Evolutionary conservation across 2,797 vertebrate species (phyloP).

Genomic region (Squalus acanthias): DNA sequence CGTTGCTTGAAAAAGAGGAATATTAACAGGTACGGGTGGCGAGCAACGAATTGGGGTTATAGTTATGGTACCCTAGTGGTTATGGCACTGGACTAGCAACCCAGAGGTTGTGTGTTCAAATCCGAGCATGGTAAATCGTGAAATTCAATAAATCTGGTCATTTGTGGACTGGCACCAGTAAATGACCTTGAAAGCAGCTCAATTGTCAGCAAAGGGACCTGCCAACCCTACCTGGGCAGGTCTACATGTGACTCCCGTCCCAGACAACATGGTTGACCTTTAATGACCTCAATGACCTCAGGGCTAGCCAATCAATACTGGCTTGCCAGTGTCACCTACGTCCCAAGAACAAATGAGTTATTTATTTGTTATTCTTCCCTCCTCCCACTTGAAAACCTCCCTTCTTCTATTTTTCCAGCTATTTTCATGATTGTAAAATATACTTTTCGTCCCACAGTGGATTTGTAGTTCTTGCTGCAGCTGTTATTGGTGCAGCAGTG

Average conservation of each 20-base stretch:
- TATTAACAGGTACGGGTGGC: neutral
- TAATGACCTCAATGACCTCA: neutral
- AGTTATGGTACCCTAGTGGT: neutral
- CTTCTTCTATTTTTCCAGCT: no score
- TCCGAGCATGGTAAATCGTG: neutral
- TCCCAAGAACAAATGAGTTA: no score
- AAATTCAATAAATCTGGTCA: neutral
- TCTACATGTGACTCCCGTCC: neutral
- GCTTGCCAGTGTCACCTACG: neutral
- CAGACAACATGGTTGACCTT: neutral
- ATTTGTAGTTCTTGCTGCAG: no score
- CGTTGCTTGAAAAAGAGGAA: neutral
- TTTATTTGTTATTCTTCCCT: neutral
- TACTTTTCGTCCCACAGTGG: no score
- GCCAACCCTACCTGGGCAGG: neutral
- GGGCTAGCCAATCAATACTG: neutral
- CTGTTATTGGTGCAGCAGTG: no score
- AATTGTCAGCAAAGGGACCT: neutral
- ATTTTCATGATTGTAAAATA: no score
- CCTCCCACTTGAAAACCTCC: no score
- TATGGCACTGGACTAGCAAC: neutral
- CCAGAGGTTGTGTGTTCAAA: neutral
- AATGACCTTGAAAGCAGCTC: neutral
- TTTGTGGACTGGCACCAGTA: neutral
- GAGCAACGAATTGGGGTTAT: neutral